Evolutionary conservation across 2,113 vertebrate species (phyloP).

Genomic region (Vidua macroura): DNA sequence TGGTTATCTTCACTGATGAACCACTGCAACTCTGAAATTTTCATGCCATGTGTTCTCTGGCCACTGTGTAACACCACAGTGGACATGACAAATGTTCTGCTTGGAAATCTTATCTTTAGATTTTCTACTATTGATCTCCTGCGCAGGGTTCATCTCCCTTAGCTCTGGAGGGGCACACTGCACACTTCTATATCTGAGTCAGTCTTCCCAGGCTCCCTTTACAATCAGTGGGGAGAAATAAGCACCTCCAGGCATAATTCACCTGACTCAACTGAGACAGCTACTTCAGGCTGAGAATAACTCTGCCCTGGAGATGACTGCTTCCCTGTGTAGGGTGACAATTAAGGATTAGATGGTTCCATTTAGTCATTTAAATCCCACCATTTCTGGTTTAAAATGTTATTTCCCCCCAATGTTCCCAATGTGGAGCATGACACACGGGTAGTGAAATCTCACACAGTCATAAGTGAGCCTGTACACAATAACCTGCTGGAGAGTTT

Average conservation of each 20-base stretch:
- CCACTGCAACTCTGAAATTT: neutral
- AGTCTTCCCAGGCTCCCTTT: neutral
- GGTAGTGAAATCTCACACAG: neutral
- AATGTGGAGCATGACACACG: fast-evolving
- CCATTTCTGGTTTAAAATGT: neutral
- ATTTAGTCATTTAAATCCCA: neutral
- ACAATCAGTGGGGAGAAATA: neutral
- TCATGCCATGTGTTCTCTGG: neutral
- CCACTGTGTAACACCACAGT: neutral
- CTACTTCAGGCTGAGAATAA: neutral
- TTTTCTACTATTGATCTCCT: neutral
- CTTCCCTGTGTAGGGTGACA: neutral
- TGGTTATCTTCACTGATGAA: neutral
- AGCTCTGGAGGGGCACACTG: neutral
- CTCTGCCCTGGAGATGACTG: neutral
- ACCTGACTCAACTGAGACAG: neutral
- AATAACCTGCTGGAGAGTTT: neutral
- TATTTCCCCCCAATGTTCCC: neutral
- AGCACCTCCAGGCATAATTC: neutral
- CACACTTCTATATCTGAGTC: neutral
- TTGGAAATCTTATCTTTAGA: neutral
- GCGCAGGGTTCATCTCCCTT: neutral
- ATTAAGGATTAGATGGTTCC: neutral
- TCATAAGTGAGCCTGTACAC: neutral
- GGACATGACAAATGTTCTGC: neutral